Conservation (phyloP, 2,113 vertebrate genomes). For the Tympanuchus pallidicinctus region DNA sequence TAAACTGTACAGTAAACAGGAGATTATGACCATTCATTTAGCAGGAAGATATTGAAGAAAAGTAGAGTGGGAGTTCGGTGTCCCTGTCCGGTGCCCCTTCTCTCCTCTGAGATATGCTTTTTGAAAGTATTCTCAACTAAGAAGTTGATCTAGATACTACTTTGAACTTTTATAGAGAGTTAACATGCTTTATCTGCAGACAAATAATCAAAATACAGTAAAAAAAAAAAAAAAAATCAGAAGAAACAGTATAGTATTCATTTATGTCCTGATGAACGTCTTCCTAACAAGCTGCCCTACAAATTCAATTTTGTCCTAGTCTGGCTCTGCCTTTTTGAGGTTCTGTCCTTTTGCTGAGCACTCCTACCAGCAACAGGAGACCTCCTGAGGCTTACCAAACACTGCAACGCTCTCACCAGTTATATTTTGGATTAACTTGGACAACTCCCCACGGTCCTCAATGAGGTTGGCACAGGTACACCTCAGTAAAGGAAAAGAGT, state of each 20-base stretch:
- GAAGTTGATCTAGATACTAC: neutral
- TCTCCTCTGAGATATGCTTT: neutral
- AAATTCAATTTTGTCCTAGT: neutral
- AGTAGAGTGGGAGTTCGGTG: neutral
- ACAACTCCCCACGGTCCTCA: neutral
- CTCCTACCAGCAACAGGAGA: neutral
- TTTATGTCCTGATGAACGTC: neutral
- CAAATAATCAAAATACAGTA: neutral
- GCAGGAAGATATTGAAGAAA: neutral
- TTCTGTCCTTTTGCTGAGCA: neutral
- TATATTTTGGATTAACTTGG: neutral
- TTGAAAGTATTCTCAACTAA: neutral
- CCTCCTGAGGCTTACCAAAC: neutral
- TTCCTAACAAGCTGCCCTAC: neutral
- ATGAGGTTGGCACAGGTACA: neutral
- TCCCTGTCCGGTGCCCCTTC: neutral
- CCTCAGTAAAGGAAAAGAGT: neutral
- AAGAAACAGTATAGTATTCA: neutral
- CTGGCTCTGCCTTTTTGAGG: neutral
- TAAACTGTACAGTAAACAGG: neutral
- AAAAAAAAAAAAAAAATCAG: neutral
- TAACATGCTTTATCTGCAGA: neutral
- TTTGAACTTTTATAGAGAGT: neutral
- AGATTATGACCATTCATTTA: neutral
- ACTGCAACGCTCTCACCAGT: neutral